These are phyloP conservation scores for Malurus melanocephalus DNA, from an alignment of 2,113 vertebrate genomes.

Conservation along the genomic window DNA sequence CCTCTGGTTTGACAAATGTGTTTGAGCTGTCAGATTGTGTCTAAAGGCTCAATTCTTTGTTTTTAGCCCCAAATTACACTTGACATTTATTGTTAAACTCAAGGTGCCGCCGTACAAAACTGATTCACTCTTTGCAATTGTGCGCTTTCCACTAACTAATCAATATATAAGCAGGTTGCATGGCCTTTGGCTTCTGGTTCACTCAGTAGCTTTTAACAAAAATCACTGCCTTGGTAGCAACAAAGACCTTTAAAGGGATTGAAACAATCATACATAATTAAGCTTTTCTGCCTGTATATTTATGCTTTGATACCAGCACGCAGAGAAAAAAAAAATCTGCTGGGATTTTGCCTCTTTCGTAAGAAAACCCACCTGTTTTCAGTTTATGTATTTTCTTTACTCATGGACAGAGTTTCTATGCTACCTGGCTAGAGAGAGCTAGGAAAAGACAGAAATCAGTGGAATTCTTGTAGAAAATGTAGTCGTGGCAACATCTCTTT, in stretches of 20 bases:
- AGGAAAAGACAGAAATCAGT: background rate
- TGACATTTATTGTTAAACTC: conserved; percentile 48
- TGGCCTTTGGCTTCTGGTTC: background rate
- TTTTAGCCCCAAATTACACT: conserved; percentile 40
- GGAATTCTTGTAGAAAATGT: background rate
- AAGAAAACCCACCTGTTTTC: background rate
- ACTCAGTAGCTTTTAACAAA: background rate
- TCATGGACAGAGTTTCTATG: background rate
- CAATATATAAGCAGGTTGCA: conserved; percentile 37
- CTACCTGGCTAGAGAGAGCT: background rate
- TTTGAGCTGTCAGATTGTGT: conserved; percentile 24
- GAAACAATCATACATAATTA: background rate
- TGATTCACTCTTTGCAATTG: background rate
- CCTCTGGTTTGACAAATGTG: background rate
- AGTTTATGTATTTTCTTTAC: background rate
- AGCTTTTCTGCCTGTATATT: background rate
- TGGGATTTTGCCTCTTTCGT: background rate
- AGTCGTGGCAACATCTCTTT: background rate
- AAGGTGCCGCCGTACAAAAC: conserved; percentile 42
- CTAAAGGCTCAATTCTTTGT: conserved; percentile 2
- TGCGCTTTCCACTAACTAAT: conserved; percentile 28
- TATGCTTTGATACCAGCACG: background rate
- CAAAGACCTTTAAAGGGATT: background rate
- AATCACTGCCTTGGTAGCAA: conserved; percentile 5
- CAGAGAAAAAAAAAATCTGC: background rate